phyloP scores from a whole-genome alignment of 2,888 invertebrate genomes.

The Hermodice carunculata region DNA sequence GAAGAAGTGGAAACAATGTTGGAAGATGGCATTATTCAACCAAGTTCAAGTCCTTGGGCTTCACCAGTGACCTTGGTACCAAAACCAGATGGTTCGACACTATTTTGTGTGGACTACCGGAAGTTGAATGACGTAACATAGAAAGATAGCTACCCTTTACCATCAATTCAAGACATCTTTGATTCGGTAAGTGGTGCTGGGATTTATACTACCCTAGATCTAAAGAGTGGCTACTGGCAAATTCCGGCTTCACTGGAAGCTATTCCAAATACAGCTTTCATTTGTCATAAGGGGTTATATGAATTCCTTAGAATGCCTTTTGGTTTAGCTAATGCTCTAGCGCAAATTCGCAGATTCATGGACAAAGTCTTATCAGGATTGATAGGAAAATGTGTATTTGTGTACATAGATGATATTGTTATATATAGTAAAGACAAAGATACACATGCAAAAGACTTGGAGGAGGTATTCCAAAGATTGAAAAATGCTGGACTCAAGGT shows the following conservation, averaged over 20 bases:
- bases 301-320: constrained; percentile 29
- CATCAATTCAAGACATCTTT: constrained; percentile 32
- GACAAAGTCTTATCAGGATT: too few relatives aligned
- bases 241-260: constrained; percentile 23
- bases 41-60: constrained; percentile 8
- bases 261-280: constrained; percentile 30
- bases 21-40: constrained; percentile 8
- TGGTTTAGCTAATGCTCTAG: constrained; percentile 22
- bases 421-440: too few relatives aligned
- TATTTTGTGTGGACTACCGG: constrained; percentile 19
- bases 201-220: constrained; percentile 38
- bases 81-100: constrained; percentile 12
- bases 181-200: constrained; percentile 21
- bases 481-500: too few relatives aligned
- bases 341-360: constrained; percentile 30
- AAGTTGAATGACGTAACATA: too few relatives aligned
- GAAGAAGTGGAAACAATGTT: constrained; percentile 15
- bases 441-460: too few relatives aligned
- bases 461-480: too few relatives aligned
- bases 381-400: too few relatives aligned
- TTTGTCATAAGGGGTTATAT: constrained; percentile 33
- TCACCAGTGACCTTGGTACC: constrained; percentile 20
- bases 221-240: constrained; percentile 41
- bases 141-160: constrained; percentile 16
- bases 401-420: too few relatives aligned